Conservation (phyloP, 2,113 vertebrate genomes). For the Prunella fulvescens region DNA sequence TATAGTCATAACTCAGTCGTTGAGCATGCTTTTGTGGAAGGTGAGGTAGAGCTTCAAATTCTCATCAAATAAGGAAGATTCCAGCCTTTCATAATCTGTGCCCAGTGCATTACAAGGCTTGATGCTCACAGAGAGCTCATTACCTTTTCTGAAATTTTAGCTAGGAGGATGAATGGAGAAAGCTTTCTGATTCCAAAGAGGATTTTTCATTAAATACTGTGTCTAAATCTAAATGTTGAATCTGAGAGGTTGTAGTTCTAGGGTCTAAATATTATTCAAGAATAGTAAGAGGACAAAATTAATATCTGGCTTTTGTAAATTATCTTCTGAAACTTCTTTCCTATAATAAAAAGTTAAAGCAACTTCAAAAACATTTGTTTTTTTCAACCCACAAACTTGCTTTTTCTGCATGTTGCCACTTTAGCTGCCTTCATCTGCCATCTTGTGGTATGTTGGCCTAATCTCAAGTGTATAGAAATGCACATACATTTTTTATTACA, state of each 20-base stretch:
- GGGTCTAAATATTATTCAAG: neutral
- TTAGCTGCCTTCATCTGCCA: constrained; percentile 58
- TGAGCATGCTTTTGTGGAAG: neutral
- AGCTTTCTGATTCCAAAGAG: neutral
- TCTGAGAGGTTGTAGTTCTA: neutral
- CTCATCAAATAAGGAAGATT: neutral
- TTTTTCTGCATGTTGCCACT: neutral
- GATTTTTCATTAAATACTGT: neutral
- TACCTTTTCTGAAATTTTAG: neutral
- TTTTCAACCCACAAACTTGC: neutral
- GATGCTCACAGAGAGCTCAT: neutral
- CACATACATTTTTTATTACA: neutral
- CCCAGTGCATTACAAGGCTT: neutral
- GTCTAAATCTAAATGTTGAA: neutral
- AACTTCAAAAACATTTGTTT: neutral
- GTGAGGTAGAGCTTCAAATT: neutral
- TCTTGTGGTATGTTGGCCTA: constrained; percentile 50
- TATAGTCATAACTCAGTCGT: neutral
- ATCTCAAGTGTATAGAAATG: constrained; percentile 34
- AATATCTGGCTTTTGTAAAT: neutral
- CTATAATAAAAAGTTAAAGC: neutral
- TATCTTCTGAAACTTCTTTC: neutral
- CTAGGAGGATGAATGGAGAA: neutral
- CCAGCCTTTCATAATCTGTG: neutral
- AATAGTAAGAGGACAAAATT: neutral